phyloP scores from a whole-genome alignment of 2,797 vertebrate species.

The Tauraco hartlaubi region DNA sequence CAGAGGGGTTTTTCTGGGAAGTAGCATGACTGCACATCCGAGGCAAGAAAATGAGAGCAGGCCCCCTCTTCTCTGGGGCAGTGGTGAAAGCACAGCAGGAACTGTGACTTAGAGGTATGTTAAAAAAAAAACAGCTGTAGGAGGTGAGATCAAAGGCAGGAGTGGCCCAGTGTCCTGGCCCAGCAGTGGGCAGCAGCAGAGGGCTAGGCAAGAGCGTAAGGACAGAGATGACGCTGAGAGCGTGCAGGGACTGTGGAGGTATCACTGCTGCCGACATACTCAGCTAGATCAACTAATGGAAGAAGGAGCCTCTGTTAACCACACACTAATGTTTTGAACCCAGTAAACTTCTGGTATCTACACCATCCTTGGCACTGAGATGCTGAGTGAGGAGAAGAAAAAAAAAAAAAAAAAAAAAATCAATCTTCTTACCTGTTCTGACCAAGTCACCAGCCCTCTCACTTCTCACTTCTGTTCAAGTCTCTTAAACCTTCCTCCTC shows the following conservation, averaged over 20 bases:
- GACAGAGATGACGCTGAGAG: background rate
- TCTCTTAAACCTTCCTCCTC: background rate
- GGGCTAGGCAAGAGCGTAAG: background rate
- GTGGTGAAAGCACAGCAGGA: background rate
- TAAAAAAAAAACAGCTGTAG: background rate
- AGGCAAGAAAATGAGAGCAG: background rate
- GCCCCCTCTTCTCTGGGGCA: background rate
- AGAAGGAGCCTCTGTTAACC: background rate
- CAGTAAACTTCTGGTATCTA: background rate
- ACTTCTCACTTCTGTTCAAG: background rate
- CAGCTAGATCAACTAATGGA: background rate
- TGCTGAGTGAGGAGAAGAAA: background rate
- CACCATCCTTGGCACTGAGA: background rate
- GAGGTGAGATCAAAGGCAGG: background rate
- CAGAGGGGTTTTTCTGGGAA: background rate
- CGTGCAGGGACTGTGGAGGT: fast-evolving
- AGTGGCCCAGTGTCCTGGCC: background rate
- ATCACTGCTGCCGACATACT: background rate
- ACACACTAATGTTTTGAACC: background rate
- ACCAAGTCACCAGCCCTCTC: background rate
- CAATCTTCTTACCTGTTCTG: background rate
- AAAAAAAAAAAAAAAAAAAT: background rate
- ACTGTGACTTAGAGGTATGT: background rate
- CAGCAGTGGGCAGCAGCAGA: background rate
- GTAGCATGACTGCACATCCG: background rate